Evolutionary conservation across 2,888 invertebrate genomes (phyloP).

Genomic region (Acanthoscelides obtectus): DNA sequence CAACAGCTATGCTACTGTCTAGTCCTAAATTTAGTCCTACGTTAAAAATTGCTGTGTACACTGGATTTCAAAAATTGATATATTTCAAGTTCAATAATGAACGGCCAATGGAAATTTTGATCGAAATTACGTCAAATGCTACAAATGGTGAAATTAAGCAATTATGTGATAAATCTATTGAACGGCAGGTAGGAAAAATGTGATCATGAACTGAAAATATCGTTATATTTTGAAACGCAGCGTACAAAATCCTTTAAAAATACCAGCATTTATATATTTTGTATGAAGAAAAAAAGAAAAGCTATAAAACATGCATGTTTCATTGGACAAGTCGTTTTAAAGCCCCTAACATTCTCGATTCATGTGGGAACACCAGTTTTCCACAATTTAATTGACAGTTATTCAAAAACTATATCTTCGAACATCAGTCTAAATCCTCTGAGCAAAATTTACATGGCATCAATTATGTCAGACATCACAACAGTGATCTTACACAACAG

Average conservation of each 20-base stretch:
- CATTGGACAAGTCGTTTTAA: slow-evolving; percentile 15
- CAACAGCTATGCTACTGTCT: slow-evolving; percentile 21
- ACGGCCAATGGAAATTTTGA: no score
- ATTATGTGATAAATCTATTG: no score
- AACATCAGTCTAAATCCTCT: neutral
- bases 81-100: neutral
- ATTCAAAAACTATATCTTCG: neutral
- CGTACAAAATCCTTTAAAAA: slow-evolving; percentile 48
- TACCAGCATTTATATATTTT: slow-evolving; percentile 40
- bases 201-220: slow-evolving; percentile 9
- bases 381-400: neutral
- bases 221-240: slow-evolving; percentile 33
- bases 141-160: no score
- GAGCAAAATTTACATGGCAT: neutral
- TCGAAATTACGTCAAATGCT: no score
- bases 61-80: neutral
- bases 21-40: neutral
- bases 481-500: no score
- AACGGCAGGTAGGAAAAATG: no score
- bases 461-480: neutral
- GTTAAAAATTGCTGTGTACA: neutral
- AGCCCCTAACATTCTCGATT: neutral
- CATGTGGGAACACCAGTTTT: slow-evolving; percentile 1
- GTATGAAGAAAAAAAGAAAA: slow-evolving; percentile 37
- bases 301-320: slow-evolving; percentile 36